Evolutionary conservation across 2,113 vertebrate species (phyloP).

Genomic region (Burhinus oedicnemus): DNA sequence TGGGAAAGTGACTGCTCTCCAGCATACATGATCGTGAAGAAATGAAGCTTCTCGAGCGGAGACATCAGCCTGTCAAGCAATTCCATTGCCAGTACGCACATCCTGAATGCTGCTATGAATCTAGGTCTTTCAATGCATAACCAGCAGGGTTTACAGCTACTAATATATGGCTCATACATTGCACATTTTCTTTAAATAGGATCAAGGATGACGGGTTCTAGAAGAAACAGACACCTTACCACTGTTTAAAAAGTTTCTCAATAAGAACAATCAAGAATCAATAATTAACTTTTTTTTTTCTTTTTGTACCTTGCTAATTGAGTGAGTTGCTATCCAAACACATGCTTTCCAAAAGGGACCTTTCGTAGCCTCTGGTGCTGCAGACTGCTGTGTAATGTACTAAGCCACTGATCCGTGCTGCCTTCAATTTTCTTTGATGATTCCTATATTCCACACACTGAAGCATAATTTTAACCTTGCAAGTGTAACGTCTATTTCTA

Average conservation of each 20-base stretch:
- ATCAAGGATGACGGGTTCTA: background rate
- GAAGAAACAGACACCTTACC: background rate
- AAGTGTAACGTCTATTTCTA: background rate
- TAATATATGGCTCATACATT: background rate
- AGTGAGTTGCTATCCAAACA: background rate
- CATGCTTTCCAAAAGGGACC: background rate
- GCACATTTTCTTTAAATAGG: background rate
- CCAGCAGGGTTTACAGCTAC: background rate
- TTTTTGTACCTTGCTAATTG: background rate
- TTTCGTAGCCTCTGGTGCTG: background rate
- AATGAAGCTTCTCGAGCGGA: background rate
- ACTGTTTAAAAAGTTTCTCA: background rate
- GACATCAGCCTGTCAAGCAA: background rate
- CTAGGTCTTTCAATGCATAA: background rate
- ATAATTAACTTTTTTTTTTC: background rate
- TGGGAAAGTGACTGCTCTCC: background rate
- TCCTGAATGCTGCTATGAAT: background rate
- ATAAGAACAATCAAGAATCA: background rate
- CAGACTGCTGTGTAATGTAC: background rate
- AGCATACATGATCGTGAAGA: background rate
- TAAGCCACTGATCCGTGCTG: background rate
- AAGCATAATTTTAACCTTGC: conserved; percentile 12
- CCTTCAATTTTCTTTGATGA: conserved; percentile 24
- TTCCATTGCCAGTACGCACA: background rate
- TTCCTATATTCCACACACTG: background rate